Evolutionary conservation across 2,888 invertebrate genomes (phyloP), one percentile per base, ranked within the genome.

Genomic region (Plutella xylostella): DNA sequence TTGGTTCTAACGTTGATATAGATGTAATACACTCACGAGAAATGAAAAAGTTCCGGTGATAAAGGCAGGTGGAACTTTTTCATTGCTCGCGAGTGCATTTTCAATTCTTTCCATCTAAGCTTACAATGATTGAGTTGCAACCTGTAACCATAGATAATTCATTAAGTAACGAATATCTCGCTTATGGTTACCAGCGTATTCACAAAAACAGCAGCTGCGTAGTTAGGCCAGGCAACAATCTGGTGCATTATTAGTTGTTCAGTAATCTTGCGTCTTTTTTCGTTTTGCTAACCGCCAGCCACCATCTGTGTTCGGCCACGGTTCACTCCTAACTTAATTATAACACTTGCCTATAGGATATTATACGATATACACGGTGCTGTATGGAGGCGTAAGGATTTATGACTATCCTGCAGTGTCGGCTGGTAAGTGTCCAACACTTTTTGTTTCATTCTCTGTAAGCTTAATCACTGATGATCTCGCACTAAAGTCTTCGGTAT

Each of bases 331-430:
- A 71, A 72, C 75, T 78, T 79, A 80, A 82, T 82, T 79, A 79
- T 79, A 80, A 77, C 75, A 72, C 73, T 75, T 72, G 75, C 69
- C 69, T 74, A 70, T 73, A n/a, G n/a, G n/a, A n/a, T n/a, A 73
- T 34, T 15, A 45, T 33, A 34, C 30, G 17, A 9, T 42, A 42
- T 31, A 18, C 12, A 17, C 31, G 22, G n/a, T n/a, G n/a, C n/a
- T 43, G 42, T 61, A 65, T 59, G 57, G 58, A 61, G 59, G 58
- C 58, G 62, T 59, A 59, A 67, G 79, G 80, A 82, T 82, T 80
- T 82, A 80, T 80, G 66, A 71, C 73, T 62, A 72, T 70, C 72
- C 72, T 70, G 64, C 71, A 66, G 69, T 65, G 63, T 72, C 70
- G 68, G 69, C 74, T 69, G 69, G 74, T 75, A 68, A 74, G 70